Conservation (phyloP, 2,113 vertebrate genomes). For the Barbus barbus region DNA sequence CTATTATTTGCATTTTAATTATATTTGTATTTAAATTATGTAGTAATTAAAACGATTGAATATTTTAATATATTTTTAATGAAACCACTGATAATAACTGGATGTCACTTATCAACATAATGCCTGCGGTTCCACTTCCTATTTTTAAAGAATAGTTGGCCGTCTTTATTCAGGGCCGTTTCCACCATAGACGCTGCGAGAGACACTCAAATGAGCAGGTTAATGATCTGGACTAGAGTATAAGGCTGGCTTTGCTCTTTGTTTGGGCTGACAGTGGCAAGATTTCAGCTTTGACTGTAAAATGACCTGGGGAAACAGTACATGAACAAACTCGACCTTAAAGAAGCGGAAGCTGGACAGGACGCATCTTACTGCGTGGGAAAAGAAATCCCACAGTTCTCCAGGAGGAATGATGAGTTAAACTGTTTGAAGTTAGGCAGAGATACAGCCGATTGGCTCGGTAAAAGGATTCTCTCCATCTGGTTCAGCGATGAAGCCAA, state of each 20-base stretch:
- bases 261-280: constrained; percentile 48
- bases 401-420: constrained; percentile 14
- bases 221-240: neutral
- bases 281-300: neutral
- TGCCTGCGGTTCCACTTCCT: neutral
- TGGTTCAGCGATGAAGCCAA: constrained; percentile 32
- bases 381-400: constrained; percentile 15
- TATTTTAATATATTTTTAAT: neutral
- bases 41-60: too few relatives aligned
- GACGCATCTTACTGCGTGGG: constrained; percentile 16
- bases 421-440: constrained; percentile 25
- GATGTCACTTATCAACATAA: neutral
- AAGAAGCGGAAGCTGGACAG: constrained; percentile 9
- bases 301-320: neutral
- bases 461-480: constrained; percentile 37
- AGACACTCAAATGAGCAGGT: neutral
- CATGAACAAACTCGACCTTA: neutral
- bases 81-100: too few relatives aligned
- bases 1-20: too few relatives aligned
- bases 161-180: neutral
- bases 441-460: constrained; percentile 15
- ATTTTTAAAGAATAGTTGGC: neutral
- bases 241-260: neutral
- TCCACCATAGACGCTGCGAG: neutral
- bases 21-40: neutral